phyloP scores from a whole-genome alignment of 1,140 invertebrate species.

The Vanessa tameamea region DNA sequence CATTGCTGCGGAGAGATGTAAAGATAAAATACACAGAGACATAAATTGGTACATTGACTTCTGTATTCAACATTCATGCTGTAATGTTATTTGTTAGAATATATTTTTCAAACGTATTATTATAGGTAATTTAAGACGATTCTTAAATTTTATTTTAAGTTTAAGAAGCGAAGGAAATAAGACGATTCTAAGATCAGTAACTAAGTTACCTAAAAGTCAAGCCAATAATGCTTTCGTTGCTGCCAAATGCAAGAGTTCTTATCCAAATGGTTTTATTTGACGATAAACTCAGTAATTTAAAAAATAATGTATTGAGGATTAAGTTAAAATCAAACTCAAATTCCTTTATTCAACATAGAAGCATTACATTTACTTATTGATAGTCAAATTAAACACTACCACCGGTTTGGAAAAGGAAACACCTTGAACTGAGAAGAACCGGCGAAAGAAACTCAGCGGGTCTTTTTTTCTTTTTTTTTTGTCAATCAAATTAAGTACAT shows the following conservation, averaged over 20 bases:
- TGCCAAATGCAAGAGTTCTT: background rate
- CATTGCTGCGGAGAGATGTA: background rate
- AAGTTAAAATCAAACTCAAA: no score
- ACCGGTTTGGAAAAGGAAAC: no score
- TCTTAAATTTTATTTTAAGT: background rate
- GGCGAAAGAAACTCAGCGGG: no score
- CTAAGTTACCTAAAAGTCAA: background rate
- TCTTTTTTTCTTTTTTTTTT: no score
- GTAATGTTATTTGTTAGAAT: no score
- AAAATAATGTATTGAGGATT: background rate
- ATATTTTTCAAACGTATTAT: no score
- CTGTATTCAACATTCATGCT: background rate
- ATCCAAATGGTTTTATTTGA: background rate
- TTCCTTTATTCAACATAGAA: no score
- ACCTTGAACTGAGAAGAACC: no score
- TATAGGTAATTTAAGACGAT: no score
- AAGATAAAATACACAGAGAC: background rate
- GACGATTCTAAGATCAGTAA: background rate
- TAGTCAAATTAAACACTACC: no score
- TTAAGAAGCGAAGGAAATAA: background rate
- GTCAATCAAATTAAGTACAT: no score
- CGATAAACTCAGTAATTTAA: background rate
- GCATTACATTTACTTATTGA: no score
- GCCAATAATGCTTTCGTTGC: slow-evolving; percentile 4
- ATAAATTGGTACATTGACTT: background rate